Evolutionary conservation across 2,888 invertebrate species (phyloP), one percentile per base, ranked within the genome.

Genomic region (Mystacides longicornis): DNA sequence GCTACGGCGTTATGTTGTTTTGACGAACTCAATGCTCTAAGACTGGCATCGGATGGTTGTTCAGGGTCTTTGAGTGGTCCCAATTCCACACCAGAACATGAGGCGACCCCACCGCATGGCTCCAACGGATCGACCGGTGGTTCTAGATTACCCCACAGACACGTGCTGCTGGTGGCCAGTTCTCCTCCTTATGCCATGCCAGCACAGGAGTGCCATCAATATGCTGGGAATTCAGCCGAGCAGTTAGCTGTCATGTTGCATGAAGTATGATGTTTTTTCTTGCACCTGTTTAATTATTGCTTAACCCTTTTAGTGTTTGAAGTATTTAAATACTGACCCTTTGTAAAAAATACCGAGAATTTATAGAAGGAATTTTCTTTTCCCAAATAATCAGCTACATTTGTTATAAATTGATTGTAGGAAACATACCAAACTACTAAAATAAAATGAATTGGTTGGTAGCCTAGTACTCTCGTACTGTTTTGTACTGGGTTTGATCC

Each of bases 141-240:
- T n/a, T 69, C 68, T 56, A 68, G 68, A 37, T 78, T 70, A 21
- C 81, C 83, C 0, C 82, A 85, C 64, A 82, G 86, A 63, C 90
- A 92, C 68, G 87, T 91, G 62, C 79, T 93, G 55, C 72, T 96
- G 9, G 81, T 96, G 31, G 94, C 94, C 69, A 93, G 93, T 67
- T 94, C 94, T 3, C 88, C 93, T 0, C 94, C 95, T 0, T 95
- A 94, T 70, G 82, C 86, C n/a, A 80, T 92, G 62, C 88, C 90
- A 21, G 91, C 89, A 57, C 80, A 80, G 65, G 89, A 91, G 67
- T 83, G 84, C 50, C 81, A 81, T 64, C 76, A 80, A 22, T 89
- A 84, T 69, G 75, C 81, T 21, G 89, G 88, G 1, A 85, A 85
- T 65, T 87, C 86, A 2, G 83, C 89, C n/a, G 95, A 96, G 62